Percentiles rank a stretch among this genome's conserved stretches.
Evolutionary conservation across 2,888 invertebrate genomes (phyloP).

Genomic region (Apotomis capreana): DNA sequence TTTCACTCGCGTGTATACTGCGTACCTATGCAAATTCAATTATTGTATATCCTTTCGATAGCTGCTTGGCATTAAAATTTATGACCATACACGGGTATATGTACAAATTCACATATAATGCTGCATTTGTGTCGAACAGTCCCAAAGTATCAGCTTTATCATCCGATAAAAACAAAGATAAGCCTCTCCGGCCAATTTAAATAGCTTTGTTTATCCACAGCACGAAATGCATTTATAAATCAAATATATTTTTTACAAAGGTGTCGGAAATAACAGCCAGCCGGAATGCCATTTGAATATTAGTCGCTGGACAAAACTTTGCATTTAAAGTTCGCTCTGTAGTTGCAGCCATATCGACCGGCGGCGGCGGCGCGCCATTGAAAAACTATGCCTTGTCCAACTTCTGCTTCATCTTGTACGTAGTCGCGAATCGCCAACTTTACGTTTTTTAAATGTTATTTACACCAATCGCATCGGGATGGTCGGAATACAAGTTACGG

Average conservation of each 20-base stretch:
- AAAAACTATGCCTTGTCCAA: constrained; percentile 73
- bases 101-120: not conserved
- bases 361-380: constrained; percentile 63
- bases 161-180: constrained; percentile 7
- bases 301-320: constrained; percentile 35
- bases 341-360: constrained; percentile 73
- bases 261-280: constrained; percentile 26
- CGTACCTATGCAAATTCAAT: constrained; percentile 34
- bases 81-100: constrained; percentile 16
- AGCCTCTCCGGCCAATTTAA: not conserved
- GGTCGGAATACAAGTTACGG: not conserved
- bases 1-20: constrained; percentile 52
- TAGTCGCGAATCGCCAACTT: constrained; percentile 50
- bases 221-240: not conserved
- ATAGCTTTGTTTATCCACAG: not conserved
- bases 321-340: constrained; percentile 52
- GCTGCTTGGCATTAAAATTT: constrained; percentile 46
- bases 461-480: not conserved
- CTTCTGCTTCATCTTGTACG: constrained; percentile 54
- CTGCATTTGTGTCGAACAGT: constrained; percentile 1
- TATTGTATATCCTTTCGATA: constrained; percentile 34
- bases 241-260: constrained; percentile 20
- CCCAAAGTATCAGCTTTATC: not conserved
- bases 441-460: constrained; percentile 39
- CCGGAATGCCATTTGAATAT: constrained; percentile 34